These are phyloP conservation scores for Acrocera orbiculus DNA, from an alignment of 2,888 invertebrate species.

Conservation along the genomic window DNA sequence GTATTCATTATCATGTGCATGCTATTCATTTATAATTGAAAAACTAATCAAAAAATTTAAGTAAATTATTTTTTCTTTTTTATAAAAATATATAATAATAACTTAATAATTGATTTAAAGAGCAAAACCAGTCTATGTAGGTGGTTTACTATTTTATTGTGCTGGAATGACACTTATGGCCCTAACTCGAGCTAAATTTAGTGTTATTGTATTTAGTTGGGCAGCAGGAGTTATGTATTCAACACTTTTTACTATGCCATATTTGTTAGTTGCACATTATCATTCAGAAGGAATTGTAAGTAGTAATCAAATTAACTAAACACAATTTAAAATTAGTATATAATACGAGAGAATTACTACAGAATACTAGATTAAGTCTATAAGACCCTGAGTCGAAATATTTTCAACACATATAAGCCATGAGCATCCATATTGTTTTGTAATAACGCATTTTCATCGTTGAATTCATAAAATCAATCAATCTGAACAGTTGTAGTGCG, in stretches of 20 bases:
- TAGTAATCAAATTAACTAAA: conserved; percentile 7
- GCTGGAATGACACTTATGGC: conserved; percentile 80
- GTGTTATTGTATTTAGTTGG: conserved; percentile 78
- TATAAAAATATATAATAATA: not conserved
- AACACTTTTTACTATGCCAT: conserved; percentile 93
- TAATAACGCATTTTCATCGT: too few relatives aligned
- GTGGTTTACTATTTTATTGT: conserved; percentile 75
- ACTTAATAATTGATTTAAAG: conserved; percentile 32
- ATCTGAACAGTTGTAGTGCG: too few relatives aligned
- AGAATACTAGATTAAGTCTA: too few relatives aligned
- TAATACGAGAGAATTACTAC: too few relatives aligned
- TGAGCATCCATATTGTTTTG: too few relatives aligned
- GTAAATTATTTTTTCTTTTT: conserved; percentile 28
- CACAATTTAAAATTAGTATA: not conserved
- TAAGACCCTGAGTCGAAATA: too few relatives aligned
- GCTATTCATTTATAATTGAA: conserved; percentile 80
- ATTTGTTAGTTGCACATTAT: conserved; percentile 82
- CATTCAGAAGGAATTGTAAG: conserved; percentile 78
- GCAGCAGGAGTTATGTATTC: conserved; percentile 95
- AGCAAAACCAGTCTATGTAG: conserved; percentile 72
- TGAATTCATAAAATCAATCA: too few relatives aligned
- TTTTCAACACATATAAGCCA: too few relatives aligned
- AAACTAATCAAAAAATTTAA: conserved; percentile 56
- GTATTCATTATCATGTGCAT: conserved; percentile 86
- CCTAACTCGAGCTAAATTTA: conserved; percentile 50